phyloP scores from a whole-genome alignment of 37 sponge, comb jelly and placozoan species.

The Halichondria panicea region DNA sequence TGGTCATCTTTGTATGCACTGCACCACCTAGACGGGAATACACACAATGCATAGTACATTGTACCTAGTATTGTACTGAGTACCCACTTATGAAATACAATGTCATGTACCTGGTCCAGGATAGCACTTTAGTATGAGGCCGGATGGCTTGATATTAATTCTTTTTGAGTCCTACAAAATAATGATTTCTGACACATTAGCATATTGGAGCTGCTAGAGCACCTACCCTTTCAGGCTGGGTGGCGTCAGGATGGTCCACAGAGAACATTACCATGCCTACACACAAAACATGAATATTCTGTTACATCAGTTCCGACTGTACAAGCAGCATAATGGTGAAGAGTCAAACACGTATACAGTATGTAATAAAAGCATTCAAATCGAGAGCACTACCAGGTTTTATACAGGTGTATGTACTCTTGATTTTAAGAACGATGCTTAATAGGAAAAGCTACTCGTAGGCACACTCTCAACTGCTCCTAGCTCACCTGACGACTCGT shows the following conservation, averaged over 20 bases:
- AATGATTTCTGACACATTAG: too few relatives aligned
- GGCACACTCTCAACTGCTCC: neutral
- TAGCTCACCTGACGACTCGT: slow-evolving; percentile 34
- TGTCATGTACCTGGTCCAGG: slow-evolving; percentile 57
- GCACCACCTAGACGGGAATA: slow-evolving; percentile 36
- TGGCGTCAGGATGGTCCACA: slow-evolving; percentile 72
- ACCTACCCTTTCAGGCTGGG: slow-evolving; percentile 43
- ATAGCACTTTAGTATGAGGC: slow-evolving; percentile 39
- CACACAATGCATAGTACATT: neutral
- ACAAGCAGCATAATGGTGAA: neutral
- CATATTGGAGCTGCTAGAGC: neutral
- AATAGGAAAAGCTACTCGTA: too few relatives aligned
- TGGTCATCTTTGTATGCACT: slow-evolving; percentile 49
- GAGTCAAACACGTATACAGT: too few relatives aligned
- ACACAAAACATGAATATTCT: too few relatives aligned
- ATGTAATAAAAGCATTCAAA: too few relatives aligned
- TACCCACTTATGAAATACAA: neutral
- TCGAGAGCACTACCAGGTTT: too few relatives aligned
- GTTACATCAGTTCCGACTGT: neutral
- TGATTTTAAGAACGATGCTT: too few relatives aligned
- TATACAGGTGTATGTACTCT: too few relatives aligned
- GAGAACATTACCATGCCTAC: slow-evolving; percentile 84
- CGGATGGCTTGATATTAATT: slow-evolving; percentile 69
- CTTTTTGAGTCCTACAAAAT: slow-evolving; percentile 42
- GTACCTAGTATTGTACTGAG: neutral